A percentile compares a stretch with the other conserved stretches of the same genome.
Conservation (phyloP, 1,140 invertebrate genomes). For the Neodiprion pinetum region DNA sequence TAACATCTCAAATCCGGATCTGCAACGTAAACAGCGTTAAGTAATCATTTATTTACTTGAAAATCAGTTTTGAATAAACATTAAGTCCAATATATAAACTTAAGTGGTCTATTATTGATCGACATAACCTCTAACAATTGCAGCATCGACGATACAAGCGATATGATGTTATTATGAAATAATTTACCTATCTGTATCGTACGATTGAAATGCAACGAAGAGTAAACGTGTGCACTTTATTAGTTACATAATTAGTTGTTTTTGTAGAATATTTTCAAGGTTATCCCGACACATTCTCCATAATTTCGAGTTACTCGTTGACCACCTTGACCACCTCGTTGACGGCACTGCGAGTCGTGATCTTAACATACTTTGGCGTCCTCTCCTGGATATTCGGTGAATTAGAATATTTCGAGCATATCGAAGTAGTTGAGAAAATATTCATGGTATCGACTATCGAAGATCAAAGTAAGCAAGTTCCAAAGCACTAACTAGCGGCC, state of each 20-base stretch:
- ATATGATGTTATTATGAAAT: not conserved
- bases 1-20: slow-evolving; percentile 34
- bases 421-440: too few relatives aligned
- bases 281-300: not conserved
- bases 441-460: too few relatives aligned
- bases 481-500: too few relatives aligned
- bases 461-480: too few relatives aligned
- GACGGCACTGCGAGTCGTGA: too few relatives aligned
- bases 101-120: too few relatives aligned
- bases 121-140: not conserved
- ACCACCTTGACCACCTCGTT: not conserved
- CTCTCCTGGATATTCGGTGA: too few relatives aligned
- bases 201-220: not conserved
- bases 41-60: slow-evolving; percentile 1
- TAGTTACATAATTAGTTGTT: slow-evolving; percentile 9
- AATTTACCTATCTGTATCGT: not conserved
- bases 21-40: slow-evolving; percentile 18
- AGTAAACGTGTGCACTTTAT: not conserved
- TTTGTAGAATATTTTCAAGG: slow-evolving; percentile 1
- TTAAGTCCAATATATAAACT: too few relatives aligned
- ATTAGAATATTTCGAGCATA: too few relatives aligned
- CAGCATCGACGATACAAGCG: not conserved
- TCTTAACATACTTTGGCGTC: too few relatives aligned
- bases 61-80: too few relatives aligned
- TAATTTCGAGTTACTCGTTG: not conserved